These are phyloP conservation scores for Asarcornis scutulata DNA, from an alignment of 2,113 vertebrate genomes.

Conservation along the genomic window DNA sequence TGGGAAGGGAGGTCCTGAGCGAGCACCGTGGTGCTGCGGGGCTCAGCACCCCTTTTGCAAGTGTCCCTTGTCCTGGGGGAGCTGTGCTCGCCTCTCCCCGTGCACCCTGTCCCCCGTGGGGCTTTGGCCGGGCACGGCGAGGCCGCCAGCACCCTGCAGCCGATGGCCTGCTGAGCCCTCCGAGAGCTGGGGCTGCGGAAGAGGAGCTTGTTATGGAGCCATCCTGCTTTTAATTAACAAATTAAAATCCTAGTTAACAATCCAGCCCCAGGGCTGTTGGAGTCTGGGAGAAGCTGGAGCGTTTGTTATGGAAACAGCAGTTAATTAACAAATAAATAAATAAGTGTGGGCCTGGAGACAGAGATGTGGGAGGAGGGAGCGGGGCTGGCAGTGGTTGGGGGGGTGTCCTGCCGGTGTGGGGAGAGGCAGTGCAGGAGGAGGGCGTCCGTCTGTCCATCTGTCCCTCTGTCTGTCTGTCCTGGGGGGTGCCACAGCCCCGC, in stretches of 20 bases:
- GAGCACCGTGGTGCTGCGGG: not conserved
- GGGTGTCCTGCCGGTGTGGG: rapidly evolving
- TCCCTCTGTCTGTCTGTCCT: not conserved
- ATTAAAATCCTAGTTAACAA: conserved; percentile 82
- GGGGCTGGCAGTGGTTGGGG: not conserved
- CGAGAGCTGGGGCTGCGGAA: not conserved
- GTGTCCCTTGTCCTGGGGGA: rapidly evolving
- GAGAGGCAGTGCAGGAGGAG: rapidly evolving
- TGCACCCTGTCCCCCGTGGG: not conserved
- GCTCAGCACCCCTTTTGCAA: not conserved
- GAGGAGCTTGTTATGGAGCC: conserved; percentile 65
- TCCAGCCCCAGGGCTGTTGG: conserved; percentile 73
- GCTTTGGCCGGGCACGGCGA: rapidly evolving
- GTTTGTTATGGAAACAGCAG: conserved; percentile 79
- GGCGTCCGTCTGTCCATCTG: rapidly evolving
- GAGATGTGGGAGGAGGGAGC: conserved; percentile 50
- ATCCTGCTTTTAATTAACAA: conserved; percentile 81
- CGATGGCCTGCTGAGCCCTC: not conserved
- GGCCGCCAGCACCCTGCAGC: not conserved
- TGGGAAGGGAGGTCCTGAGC: not conserved
- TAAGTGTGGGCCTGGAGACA: conserved; percentile 55
- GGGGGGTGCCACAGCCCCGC: not conserved
- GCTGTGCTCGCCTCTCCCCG: rapidly evolving
- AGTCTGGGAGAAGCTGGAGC: conserved; percentile 70
- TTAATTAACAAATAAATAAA: conserved; percentile 77